Base-by-base conservation (phyloP, 2,113 vertebrate species). In the Hippocampus mohnikei region DNA sequence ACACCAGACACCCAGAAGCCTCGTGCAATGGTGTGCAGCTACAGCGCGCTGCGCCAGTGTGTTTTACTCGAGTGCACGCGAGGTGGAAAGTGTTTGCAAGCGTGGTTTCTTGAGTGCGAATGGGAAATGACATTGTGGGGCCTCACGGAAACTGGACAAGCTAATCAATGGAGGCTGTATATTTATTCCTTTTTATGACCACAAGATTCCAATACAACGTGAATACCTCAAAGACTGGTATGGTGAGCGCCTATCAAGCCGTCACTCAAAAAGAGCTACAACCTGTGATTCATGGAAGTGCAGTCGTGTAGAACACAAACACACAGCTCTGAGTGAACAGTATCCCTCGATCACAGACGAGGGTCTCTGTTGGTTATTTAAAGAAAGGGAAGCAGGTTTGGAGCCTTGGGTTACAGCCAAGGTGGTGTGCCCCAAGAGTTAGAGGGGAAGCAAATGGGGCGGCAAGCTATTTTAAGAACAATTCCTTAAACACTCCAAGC, bases 381-480 rank as follows among this genome's bases (percentile, higher is more conserved):
- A 80, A 78, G 74, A 83, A 74, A 37, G 73, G 52, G 40, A 83
- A 70, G 72, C 75, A 77, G 72, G 76, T 85, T 84, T 82, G 60
- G 74, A 68, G 67, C 76, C 53, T 83, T 84, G 81, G 76, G 78
- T 84, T 85, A 77, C 53, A 73, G 78, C 79, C 79, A 83, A 87
- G 58, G 76, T 81, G 79, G 77, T 79, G 73, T 76, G 67, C 76
- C 60, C 76, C 63, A 50, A 27, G 80, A 86, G 73, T 82, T 80
- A 60, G 80, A 82, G 76, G 73, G 77, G 70, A 75, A 83, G 63
- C 11, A 21, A 76, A 55, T 29, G 67, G 46, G 77, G 70, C 9
- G 52, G 71, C 67, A 53, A 40, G 50, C 77, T 90, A 87, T 87
- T 89, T 89, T 91, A 88, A 89, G 85, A 88, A 86, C 81, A 82